phyloP scores from a whole-genome alignment of 2,888 invertebrate species.

The Brachypterus glaber region DNA sequence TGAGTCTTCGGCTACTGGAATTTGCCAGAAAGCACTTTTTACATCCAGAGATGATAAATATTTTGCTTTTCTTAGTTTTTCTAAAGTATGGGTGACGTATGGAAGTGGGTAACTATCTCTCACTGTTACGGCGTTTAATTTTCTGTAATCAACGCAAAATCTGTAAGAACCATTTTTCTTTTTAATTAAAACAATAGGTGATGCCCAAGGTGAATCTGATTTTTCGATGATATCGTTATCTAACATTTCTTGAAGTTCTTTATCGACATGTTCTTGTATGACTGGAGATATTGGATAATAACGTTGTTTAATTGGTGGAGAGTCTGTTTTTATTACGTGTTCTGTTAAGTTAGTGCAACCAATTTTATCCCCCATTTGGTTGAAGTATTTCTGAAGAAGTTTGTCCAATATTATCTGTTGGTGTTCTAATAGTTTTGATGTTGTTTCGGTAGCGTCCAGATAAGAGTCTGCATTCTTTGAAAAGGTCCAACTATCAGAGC shows the following conservation, averaged over 20 bases:
- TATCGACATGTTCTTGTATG: background rate
- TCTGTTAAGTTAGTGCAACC: background rate
- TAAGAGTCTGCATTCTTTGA: background rate
- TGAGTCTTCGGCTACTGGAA: slow-evolving; percentile 16
- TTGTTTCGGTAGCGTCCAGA: slow-evolving; percentile 2
- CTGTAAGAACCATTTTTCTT: background rate
- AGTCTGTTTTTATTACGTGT: background rate
- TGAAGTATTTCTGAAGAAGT: slow-evolving; percentile 1
- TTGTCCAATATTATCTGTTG: slow-evolving; percentile 1
- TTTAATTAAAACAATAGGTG: background rate
- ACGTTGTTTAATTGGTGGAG: background rate
- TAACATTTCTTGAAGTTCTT: background rate
- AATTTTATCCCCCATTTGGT: background rate
- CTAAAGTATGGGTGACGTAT: slow-evolving; percentile 21
- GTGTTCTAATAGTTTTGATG: background rate
- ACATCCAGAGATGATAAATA: slow-evolving; percentile 24
- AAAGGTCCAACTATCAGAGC: slow-evolving; percentile 6
- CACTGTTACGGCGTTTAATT: slow-evolving; percentile 23
- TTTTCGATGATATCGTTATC: background rate
- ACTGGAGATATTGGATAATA: background rate
- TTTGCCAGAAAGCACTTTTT: slow-evolving; percentile 23
- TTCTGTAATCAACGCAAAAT: slow-evolving; percentile 5
- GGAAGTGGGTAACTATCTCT: slow-evolving; percentile 25
- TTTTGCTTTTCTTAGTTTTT: slow-evolving; percentile 22
- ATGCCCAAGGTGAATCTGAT: background rate